Evolutionary conservation across 2,113 vertebrate species (phyloP).

Genomic region (Elephas maximus): DNA sequence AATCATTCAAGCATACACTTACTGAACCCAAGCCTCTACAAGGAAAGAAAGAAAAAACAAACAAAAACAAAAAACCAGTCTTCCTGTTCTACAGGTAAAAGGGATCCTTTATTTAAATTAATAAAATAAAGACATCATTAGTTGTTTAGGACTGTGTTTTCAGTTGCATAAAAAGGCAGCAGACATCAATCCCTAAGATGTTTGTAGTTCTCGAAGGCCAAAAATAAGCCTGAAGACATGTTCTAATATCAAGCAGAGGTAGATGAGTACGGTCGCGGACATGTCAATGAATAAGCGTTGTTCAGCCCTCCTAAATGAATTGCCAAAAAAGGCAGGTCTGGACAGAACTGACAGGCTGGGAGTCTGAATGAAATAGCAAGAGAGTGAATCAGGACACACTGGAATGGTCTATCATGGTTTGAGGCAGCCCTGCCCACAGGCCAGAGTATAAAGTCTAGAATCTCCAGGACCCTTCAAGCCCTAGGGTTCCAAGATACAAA

Average conservation of each 20-base stretch:
- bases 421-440: not conserved
- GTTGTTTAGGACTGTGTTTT: constrained; percentile 25
- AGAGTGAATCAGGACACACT: not conserved
- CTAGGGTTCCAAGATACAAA: not conserved
- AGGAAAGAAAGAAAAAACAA: not conserved
- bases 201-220: constrained; percentile 34
- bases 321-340: not conserved
- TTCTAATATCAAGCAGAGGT: constrained; percentile 12
- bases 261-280: not conserved
- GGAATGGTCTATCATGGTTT: constrained; percentile 32
- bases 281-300: not conserved
- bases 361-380: constrained; percentile 14
- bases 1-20: constrained; percentile 36
- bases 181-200: not conserved
- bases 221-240: constrained; percentile 25
- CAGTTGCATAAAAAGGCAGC: constrained; percentile 17
- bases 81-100: not conserved
- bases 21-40: not conserved
- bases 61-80: not conserved
- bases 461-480: not conserved
- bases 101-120: constrained; percentile 45
- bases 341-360: not conserved
- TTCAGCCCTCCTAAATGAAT: not conserved
- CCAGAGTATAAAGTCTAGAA: not conserved
- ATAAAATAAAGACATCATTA: constrained; percentile 42